A percentile compares a stretch with the other conserved stretches of the same genome.
Conservation (phyloP, 2,888 invertebrate genomes). For the Agrypnus murinus region DNA sequence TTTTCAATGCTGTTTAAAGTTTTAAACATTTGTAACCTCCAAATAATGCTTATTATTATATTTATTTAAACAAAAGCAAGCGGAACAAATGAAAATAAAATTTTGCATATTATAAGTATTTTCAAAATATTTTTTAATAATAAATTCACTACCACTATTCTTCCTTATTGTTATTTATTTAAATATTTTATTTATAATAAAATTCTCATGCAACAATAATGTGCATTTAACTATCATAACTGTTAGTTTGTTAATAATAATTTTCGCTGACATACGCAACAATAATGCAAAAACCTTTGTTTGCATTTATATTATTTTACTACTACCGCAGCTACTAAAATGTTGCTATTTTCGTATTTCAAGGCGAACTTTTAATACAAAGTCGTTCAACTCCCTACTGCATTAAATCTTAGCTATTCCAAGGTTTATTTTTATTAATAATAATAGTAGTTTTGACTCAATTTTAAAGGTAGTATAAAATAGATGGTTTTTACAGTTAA, state of each 20-base stretch:
- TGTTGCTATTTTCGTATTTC: conserved; percentile 53
- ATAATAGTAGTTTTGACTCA: no score
- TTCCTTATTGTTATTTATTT: conserved; percentile 21
- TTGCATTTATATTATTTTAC: conserved; percentile 49
- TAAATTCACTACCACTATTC: conserved; percentile 11
- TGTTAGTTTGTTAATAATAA: not conserved
- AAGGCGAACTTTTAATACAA: conserved; percentile 52
- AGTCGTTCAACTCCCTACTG: conserved; percentile 14
- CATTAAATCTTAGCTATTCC: not conserved
- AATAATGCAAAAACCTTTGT: conserved; percentile 55
- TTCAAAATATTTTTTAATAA: not conserved
- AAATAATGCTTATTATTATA: not conserved
- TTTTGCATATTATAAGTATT: not conserved
- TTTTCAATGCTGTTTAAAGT: not conserved
- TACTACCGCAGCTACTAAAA: conserved; percentile 49
- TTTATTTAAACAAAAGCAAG: not conserved
- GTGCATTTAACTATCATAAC: no score
- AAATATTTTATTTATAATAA: no score
- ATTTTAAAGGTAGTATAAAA: no score
- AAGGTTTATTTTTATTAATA: no score
- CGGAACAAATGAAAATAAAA: conserved; percentile 2
- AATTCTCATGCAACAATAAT: no score
- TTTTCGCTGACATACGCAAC: conserved; percentile 41
- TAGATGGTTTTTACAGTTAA: no score
- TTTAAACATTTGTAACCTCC: not conserved